These are phyloP conservation scores for Diacarnus erythraeanus DNA, from an alignment of 37 sponge, comb jelly and placozoan genomes.

Conservation along the genomic window DNA sequence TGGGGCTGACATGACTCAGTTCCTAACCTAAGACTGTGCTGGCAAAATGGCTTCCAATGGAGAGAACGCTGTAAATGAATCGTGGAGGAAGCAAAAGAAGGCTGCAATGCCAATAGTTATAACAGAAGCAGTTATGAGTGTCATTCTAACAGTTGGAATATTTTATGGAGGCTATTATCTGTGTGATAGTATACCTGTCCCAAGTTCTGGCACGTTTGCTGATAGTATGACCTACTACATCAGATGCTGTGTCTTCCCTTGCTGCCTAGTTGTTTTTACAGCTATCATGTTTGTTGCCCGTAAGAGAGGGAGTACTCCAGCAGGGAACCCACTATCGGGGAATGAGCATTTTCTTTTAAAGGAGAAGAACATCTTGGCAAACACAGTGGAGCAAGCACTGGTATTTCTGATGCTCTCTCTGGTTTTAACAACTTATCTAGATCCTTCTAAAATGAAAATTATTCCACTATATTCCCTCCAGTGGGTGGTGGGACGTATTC, in stretches of 20 bases:
- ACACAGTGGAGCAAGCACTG: slow-evolving; percentile 61
- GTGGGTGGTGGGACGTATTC: slow-evolving; percentile 47
- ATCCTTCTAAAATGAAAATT: slow-evolving; percentile 50
- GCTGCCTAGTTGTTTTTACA: slow-evolving; percentile 1
- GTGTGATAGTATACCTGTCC: slow-evolving; percentile 42
- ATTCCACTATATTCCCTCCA: slow-evolving; percentile 36
- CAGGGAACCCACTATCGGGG: slow-evolving; percentile 39
- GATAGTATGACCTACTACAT: slow-evolving; percentile 27
- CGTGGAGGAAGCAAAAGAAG: too few species aligned
- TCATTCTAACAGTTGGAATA: not conserved
- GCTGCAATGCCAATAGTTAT: too few species aligned
- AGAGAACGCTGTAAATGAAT: too few species aligned
- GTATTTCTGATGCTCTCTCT: slow-evolving; percentile 14
- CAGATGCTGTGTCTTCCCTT: slow-evolving; percentile 42
- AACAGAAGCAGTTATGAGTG: too few species aligned
- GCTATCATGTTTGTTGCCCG: slow-evolving; percentile 8
- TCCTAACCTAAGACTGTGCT: too few species aligned
- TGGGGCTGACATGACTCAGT: too few species aligned
- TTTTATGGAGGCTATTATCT: slow-evolving; percentile 50
- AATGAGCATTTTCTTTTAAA: slow-evolving; percentile 40
- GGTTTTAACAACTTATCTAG: slow-evolving; percentile 19
- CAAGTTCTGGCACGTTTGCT: slow-evolving; percentile 20
- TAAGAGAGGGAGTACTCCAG: slow-evolving; percentile 5
- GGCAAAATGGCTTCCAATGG: too few species aligned
- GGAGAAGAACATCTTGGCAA: slow-evolving; percentile 43